Evolutionary conservation across 2,113 vertebrate genomes (phyloP), one percentile per base, ranked within the genome.

Genomic region (Spea multiplicata): DNA sequence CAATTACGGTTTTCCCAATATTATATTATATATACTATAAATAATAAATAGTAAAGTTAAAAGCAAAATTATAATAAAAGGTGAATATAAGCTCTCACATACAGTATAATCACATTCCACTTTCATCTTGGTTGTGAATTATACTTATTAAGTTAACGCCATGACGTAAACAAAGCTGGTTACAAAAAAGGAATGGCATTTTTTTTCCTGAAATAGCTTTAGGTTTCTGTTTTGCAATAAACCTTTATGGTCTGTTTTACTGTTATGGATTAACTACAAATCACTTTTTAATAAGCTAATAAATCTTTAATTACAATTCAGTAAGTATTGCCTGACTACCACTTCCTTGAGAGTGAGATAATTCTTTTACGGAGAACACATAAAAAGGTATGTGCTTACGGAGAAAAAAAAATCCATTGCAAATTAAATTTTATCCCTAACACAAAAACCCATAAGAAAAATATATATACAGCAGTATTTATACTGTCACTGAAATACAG

Each of bases 231-330:
- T 57, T 78, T 78, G 64, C 13, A 53, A 9, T 46, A 8, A 65
- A 45, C 6, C 68, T 64, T 78, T 45, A 66, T 48, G 9, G 4
- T 65, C 68, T 78, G 44, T 53, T 77, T 71, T 70, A 77, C 70
- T 62, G n/a, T 62, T 77, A 77, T 71, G 52, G 75, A 77, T 70
- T 77, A 62, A 71, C 55, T 53, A 71, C 68, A 78, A 78, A 78
- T 78, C 65, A 78, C n/a, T 6, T 65, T 78, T 49, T 78, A 78
- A 78, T 78, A 16, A 68, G 46, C 44, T 65, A 78, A 78, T 78
- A 78, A 78, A 78, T 78, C 76, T 78, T 78, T 78, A 71, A 78
- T 71, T 64, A 61, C 76, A 48, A 61, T 72, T 78, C 67, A 53
- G 76, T 30, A 70, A 78, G 17, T 64, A 71, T 65, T 71, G 68